Conservation (phyloP, 1,140 invertebrate genomes). For the Kradibia gibbosae region DNA sequence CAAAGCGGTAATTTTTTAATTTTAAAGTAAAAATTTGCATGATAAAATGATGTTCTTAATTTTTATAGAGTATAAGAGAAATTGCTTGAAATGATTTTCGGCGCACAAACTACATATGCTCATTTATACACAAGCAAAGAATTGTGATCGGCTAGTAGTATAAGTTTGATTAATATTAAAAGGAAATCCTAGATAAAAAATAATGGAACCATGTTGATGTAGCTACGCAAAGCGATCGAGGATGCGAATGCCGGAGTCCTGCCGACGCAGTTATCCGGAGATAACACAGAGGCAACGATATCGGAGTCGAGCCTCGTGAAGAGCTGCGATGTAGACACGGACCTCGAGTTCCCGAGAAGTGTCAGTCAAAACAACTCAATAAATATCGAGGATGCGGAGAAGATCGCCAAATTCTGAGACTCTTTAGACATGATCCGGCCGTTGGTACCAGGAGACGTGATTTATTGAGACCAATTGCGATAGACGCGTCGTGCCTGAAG, state of each 20-base stretch:
- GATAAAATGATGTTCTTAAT: too few species aligned
- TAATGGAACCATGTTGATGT: slow-evolving; percentile 23
- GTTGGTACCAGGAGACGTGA: slow-evolving; percentile 3
- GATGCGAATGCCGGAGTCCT: slow-evolving; percentile 86
- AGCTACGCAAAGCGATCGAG: slow-evolving; percentile 90
- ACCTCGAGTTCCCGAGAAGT: slow-evolving; percentile 43
- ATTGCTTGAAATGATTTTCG: too few species aligned
- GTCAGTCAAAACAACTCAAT: slow-evolving; percentile 56
- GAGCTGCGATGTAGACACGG: slow-evolving; percentile 56
- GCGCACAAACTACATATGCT: too few species aligned
- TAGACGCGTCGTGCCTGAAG: slow-evolving; percentile 60
- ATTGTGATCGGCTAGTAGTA: too few species aligned
- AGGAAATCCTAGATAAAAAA: too few species aligned
- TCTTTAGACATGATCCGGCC: background rate
- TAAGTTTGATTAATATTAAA: too few species aligned
- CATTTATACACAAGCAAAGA: too few species aligned
- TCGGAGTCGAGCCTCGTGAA: slow-evolving; percentile 61
- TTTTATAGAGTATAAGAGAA: too few species aligned
- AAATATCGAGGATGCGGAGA: slow-evolving; percentile 58
- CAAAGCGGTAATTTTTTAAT: too few species aligned
- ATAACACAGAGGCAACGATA: slow-evolving; percentile 55
- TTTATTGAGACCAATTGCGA: slow-evolving; percentile 66
- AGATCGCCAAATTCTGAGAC: slow-evolving; percentile 62
- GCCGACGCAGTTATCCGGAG: slow-evolving; percentile 61
- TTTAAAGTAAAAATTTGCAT: too few species aligned